Evolutionary conservation across 92 coral and sea anemone genomes (phyloP).

Genomic region (Phymanthus crucifer): DNA sequence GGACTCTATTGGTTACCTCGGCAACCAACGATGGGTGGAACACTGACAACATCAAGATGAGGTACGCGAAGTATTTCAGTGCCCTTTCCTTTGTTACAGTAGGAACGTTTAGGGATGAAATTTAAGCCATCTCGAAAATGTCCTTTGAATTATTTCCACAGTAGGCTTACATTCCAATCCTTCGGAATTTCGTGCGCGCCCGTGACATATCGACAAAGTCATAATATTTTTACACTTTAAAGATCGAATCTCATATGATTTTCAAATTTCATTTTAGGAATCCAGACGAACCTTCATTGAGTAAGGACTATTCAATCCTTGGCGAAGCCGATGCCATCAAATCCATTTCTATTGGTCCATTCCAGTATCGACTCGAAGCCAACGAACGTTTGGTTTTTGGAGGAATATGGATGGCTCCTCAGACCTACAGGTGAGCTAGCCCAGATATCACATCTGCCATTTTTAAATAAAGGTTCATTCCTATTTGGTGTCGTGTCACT

Average conservation of each 20-base stretch:
- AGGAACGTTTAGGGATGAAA: no score
- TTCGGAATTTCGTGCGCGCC: no score
- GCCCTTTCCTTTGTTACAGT: neutral
- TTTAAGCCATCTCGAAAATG: no score
- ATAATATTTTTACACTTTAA: no score
- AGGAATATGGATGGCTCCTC: conserved; percentile 94
- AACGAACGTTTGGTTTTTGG: conserved; percentile 82
- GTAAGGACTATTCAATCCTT: conserved; percentile 82
- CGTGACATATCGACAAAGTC: no score
- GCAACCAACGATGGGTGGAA: conserved; percentile 83
- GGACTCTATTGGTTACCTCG: conserved; percentile 87
- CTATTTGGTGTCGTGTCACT: neutral
- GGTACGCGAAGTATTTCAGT: conserved; percentile 30
- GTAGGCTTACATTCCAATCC: no score
- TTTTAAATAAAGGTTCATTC: no score
- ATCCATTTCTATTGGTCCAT: conserved; percentile 73
- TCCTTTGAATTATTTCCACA: no score
- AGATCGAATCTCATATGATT: no score
- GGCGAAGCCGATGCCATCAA: conserved; percentile 86
- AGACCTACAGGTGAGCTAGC: conserved; percentile 70
- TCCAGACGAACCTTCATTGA: conserved; percentile 73
- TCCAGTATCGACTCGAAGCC: conserved; percentile 84
- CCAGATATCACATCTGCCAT: neutral
- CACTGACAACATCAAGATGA: conserved; percentile 56
- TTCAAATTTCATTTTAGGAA: conserved; percentile 41